A percentile compares a stretch with the other conserved stretches of the same genome.
phyloP scores from a whole-genome alignment of 2,797 vertebrate genomes.

The Acanthis flammea region DNA sequence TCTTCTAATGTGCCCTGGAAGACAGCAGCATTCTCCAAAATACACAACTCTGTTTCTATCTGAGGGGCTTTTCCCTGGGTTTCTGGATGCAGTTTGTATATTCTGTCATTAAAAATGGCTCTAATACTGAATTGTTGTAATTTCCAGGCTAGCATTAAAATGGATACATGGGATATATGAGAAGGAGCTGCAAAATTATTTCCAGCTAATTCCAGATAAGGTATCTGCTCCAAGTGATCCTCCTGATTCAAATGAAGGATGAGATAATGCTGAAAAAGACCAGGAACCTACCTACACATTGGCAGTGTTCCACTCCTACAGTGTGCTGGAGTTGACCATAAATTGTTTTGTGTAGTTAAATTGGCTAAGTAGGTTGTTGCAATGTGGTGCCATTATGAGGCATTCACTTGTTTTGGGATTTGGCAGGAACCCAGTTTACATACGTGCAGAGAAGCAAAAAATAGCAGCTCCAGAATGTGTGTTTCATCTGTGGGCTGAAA shows the following conservation, averaged over 20 bases:
- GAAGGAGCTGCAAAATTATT: neutral
- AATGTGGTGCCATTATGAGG: conserved; percentile 9
- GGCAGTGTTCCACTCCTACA: conserved; percentile 1
- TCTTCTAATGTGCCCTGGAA: neutral
- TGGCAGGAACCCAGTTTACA: conserved; percentile 28
- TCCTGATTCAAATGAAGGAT: neutral
- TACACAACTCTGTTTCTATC: neutral
- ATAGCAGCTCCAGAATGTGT: neutral
- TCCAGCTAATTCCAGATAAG: neutral
- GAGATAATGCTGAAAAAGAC: conserved; percentile 29
- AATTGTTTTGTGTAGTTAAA: conserved; percentile 8
- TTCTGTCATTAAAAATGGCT: neutral
- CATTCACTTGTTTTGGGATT: neutral
- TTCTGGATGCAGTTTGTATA: neutral
- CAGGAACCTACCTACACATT: neutral
- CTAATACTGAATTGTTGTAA: neutral
- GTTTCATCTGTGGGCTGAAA: conserved; percentile 11
- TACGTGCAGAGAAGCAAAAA: conserved; percentile 25
- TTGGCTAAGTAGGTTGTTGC: conserved; percentile 22
- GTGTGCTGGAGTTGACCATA: neutral
- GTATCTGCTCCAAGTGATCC: neutral
- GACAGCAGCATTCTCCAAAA: neutral
- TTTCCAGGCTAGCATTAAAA: neutral
- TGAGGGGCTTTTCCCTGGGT: neutral
- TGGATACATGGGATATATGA: neutral